Percentiles rank a stretch among this genome's conserved stretches.
These are phyloP conservation scores for Urocynchramus pylzowi DNA, from an alignment of 2,113 vertebrate species.

Conservation along the genomic window DNA sequence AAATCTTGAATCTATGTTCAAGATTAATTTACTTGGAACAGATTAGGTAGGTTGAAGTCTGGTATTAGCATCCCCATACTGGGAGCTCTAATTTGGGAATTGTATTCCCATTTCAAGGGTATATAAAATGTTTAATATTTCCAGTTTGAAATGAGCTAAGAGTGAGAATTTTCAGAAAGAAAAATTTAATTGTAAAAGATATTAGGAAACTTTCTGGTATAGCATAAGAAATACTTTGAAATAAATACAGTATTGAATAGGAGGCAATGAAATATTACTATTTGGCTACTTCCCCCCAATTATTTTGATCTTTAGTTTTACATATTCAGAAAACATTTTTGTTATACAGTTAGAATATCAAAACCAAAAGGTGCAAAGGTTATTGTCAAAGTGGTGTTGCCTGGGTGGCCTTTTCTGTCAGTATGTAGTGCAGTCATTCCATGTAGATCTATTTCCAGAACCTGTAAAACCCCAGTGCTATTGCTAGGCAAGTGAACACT, in stretches of 20 bases:
- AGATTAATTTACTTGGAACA: neutral
- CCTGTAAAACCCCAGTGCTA: slow-evolving; percentile 88
- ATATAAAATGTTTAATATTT: neutral
- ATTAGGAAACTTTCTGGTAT: neutral
- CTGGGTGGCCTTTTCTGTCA: neutral
- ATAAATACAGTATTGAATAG: neutral
- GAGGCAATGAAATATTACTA: neutral
- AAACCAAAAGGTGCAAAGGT: neutral
- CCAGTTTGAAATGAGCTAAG: neutral
- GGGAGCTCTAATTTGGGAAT: neutral
- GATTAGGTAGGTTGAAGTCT: neutral
- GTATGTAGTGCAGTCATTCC: neutral
- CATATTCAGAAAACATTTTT: neutral
- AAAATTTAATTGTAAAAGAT: neutral
- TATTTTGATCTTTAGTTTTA: neutral
- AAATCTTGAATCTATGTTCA: neutral
- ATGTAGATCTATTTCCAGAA: slow-evolving; percentile 79
- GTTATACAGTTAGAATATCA: neutral
- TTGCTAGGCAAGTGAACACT: slow-evolving; percentile 88
- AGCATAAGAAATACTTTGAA: neutral
- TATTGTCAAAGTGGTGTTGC: neutral
- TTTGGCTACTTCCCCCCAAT: neutral
- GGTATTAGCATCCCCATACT: neutral
- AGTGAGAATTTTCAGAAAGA: neutral
- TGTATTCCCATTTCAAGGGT: neutral